Evolutionary conservation across 1,140 invertebrate species (phyloP), one percentile per base, ranked within the genome.

Genomic region (Whitmania pigra): DNA sequence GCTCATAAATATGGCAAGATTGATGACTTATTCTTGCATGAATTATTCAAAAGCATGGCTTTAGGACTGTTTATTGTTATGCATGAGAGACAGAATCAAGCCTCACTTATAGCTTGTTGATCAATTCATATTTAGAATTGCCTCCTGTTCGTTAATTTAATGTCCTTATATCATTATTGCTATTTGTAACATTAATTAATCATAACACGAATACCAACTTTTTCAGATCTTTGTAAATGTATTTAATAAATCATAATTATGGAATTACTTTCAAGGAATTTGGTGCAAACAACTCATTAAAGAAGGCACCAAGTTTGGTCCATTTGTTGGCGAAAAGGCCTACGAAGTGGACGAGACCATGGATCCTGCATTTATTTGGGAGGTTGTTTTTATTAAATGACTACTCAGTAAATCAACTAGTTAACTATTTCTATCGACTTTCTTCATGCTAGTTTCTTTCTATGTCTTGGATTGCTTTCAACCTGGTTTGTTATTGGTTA

Each of bases 301-400:
- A n/a, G 60, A 53, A 67, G 74, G 74, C 15, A 55, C 53, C 20
- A 73, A 73, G 67, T 75, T 73, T 71, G 74, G 74, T 53, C 74
- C 74, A 22, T 75, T 75, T 71, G 53, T 54, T 25, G 74, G 74
- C 2, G 66, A 73, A 67, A 70, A 71, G 49, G 72, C 69, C 11
- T 57, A 70, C 31, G 72, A 73, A 20, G 72, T 67, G 5, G 53
- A 72, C 15, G 68, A 73, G 6, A 72, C 53, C 53, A 71, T 75
- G 72, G 72, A 75, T 71, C 74, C 74, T 20, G 40, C 54, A 15
- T 75, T 69, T 55, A 68, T 73, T 36, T 75, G 74, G 74, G 72
- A 75, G 72, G 74, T 75, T 18, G 60, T 71, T 69, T 22, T 0
- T n/a, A n/a, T 54, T 68, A 31, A 25, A 15, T 63, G 43, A 13